Evolutionary conservation across 2,797 vertebrate species (phyloP).

Genomic region (Amblyraja radiata): DNA sequence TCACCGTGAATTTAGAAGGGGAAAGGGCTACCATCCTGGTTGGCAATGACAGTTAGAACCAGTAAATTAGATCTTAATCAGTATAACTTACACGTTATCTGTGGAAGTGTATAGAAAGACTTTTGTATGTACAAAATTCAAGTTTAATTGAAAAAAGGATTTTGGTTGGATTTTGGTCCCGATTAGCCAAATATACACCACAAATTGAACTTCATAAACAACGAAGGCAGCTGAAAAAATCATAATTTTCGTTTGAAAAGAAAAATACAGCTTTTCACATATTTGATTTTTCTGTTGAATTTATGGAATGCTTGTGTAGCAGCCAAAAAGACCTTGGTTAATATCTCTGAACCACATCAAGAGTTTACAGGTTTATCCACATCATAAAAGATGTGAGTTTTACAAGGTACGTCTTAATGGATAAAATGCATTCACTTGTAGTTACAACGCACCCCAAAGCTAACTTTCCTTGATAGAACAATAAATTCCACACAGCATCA

Average conservation of each 20-base stretch:
- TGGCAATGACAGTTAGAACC: background rate
- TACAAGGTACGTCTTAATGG: constrained; percentile 21
- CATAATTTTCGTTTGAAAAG: constrained; percentile 34
- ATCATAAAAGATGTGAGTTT: constrained; percentile 33
- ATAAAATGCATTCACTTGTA: background rate
- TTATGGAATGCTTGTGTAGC: constrained; percentile 8
- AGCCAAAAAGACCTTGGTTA: constrained; percentile 31
- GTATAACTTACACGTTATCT: background rate
- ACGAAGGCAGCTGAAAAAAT: constrained; percentile 33
- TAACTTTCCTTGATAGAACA: background rate
- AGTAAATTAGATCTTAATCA: background rate
- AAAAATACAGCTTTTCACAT: constrained; percentile 10
- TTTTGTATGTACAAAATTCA: no score
- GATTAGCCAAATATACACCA: constrained; percentile 9
- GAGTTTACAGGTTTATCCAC: constrained; percentile 7
- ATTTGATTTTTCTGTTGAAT: constrained; percentile 23
- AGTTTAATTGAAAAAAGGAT: background rate
- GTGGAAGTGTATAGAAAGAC: background rate
- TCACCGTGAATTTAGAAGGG: background rate
- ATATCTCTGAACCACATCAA: constrained; percentile 35
- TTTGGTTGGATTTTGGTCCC: background rate
- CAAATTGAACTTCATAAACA: background rate
- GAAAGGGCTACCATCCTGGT: no score
- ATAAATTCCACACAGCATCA: background rate
- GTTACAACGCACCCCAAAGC: background rate